Evolutionary conservation across 2,888 invertebrate genomes (phyloP).

Genomic region (Tipula confusa): DNA sequence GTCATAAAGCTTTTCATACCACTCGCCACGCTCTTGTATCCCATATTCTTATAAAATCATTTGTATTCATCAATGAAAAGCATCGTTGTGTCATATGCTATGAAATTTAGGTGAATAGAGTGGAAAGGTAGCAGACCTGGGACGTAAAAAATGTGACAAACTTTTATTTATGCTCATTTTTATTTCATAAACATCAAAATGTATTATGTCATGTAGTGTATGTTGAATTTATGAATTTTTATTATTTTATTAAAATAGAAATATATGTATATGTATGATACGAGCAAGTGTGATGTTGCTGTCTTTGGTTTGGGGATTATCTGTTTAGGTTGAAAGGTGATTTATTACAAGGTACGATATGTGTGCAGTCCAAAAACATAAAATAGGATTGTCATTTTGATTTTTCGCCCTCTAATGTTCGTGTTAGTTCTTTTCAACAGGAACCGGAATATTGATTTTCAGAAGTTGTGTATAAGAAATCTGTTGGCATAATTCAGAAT

Average conservation of each 20-base stretch:
- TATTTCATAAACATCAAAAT: not conserved
- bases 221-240: not conserved
- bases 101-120: not conserved
- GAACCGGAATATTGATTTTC: not conserved
- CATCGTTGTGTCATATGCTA: not conserved
- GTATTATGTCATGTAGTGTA: not conserved
- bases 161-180: not conserved
- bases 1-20: not conserved
- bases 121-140: not conserved
- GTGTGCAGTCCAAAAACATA: not conserved
- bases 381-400: constrained; percentile 3
- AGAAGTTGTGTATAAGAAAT: too few relatives aligned
- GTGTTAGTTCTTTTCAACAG: not conserved
- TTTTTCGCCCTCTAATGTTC: not conserved
- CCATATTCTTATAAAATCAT: not conserved
- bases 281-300: not conserved
- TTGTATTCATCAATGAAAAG: not conserved
- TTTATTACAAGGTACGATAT: constrained; percentile 1
- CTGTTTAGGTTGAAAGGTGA: not conserved
- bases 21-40: too few relatives aligned
- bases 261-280: not conserved
- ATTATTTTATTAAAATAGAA: not conserved
- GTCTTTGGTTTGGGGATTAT: not conserved
- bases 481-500: too few relatives aligned
- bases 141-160: not conserved